phyloP scores from a whole-genome alignment of 2,113 vertebrate species.

The Vidua chalybeata region DNA sequence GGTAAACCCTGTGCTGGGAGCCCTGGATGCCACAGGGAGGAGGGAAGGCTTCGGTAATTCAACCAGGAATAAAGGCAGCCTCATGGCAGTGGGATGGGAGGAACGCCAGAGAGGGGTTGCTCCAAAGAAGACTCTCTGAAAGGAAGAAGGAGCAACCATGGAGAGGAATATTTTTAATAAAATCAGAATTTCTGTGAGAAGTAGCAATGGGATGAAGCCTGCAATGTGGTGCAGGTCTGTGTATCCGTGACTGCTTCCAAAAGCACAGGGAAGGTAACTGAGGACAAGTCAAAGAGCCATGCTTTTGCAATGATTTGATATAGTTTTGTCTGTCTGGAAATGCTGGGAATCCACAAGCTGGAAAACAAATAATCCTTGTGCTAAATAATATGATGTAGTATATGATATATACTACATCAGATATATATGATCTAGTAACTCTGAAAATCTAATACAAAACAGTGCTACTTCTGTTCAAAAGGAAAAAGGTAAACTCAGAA shows the following conservation, averaged over 20 bases:
- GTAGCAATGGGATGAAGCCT: neutral
- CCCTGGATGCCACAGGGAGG: neutral
- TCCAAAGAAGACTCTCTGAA: neutral
- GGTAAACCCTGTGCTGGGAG: slow-evolving; percentile 37
- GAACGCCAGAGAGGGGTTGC: neutral
- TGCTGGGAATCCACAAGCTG: neutral
- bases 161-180: neutral
- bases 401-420: too few relatives aligned
- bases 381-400: neutral
- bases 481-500: neutral
- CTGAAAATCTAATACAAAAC: neutral
- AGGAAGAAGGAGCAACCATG: neutral
- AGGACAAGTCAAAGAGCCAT: neutral
- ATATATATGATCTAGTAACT: neutral
- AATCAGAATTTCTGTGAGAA: neutral
- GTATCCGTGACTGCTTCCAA: neutral
- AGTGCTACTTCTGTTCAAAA: neutral
- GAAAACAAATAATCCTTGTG: neutral
- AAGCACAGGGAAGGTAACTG: neutral
- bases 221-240: accelerated
- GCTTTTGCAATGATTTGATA: neutral
- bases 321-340: neutral
- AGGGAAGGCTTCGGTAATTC: neutral
- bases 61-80: slow-evolving; percentile 24
- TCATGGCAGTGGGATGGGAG: slow-evolving; percentile 4